Percentiles rank a stretch among this genome's conserved stretches.
Evolutionary conservation across 2,113 vertebrate species (phyloP).

Genomic region (Panthera leo): DNA sequence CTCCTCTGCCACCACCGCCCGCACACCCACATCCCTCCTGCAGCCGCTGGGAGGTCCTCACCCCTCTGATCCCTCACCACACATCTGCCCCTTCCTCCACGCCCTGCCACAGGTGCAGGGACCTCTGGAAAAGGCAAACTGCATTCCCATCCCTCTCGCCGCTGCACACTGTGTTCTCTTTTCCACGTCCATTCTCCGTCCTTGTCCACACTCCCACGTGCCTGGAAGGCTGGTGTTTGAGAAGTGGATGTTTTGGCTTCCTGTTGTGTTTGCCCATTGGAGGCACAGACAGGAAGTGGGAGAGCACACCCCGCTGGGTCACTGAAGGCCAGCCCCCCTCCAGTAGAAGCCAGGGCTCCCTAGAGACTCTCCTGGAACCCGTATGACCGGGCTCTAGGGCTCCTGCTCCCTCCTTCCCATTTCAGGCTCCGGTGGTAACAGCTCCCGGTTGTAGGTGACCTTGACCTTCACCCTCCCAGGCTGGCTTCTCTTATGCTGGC

Average conservation of each 20-base stretch:
- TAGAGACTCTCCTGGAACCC: not conserved
- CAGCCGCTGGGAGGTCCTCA: not conserved
- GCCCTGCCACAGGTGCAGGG: not conserved
- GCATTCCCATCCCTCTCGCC: not conserved
- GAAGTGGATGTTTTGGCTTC: not conserved
- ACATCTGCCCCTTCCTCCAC: accelerated
- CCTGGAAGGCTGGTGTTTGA: not conserved
- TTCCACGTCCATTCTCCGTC: not conserved
- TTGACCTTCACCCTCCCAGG: too few species aligned
- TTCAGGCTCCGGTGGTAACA: not conserved
- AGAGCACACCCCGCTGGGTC: not conserved
- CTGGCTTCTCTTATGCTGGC: not conserved
- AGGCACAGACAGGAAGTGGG: not conserved
- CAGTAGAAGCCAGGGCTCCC: not conserved
- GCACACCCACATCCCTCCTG: not conserved
- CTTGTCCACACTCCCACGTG: too few species aligned
- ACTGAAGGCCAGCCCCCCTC: not conserved
- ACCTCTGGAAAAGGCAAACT: too few species aligned
- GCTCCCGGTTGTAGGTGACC: not conserved
- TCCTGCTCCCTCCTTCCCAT: not conserved
- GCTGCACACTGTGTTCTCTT: not conserved
- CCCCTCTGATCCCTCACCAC: accelerated
- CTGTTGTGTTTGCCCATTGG: not conserved
- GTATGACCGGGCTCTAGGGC: too few species aligned
- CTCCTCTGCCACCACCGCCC: not conserved